Percentiles rank a stretch among this genome's conserved stretches.
Evolutionary conservation across 1,140 invertebrate species (phyloP).

Genomic region (Zaprionus gabonicus): DNA sequence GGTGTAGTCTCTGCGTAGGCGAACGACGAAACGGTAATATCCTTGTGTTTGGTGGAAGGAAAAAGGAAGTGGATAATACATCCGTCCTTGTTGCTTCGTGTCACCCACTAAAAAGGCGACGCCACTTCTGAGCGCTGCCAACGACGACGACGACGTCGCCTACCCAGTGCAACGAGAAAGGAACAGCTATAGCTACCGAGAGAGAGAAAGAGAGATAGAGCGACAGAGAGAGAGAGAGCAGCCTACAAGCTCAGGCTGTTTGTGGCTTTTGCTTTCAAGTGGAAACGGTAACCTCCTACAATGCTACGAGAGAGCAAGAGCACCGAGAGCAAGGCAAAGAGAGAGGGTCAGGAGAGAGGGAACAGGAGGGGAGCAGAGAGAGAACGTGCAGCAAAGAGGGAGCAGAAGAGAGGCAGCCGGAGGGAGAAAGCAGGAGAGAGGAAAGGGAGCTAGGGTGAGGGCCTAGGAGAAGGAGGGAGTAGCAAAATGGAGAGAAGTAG

Average conservation of each 20-base stretch:
- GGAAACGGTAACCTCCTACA: constrained; percentile 78
- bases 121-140: constrained; percentile 68
- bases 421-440: background rate
- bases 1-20: constrained; percentile 48
- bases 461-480: too few species aligned
- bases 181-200: constrained; percentile 27
- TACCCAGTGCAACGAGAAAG: constrained; percentile 36
- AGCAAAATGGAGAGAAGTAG: too few species aligned
- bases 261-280: constrained; percentile 56
- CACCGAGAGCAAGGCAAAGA: background rate
- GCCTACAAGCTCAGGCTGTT: constrained; percentile 20
- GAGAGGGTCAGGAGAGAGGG: background rate
- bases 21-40: constrained; percentile 85
- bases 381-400: too few species aligned
- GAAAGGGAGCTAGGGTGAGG: too few species aligned
- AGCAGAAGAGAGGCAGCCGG: too few species aligned
- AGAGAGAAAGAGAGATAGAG: constrained; percentile 18
- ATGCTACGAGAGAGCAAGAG: constrained; percentile 3
- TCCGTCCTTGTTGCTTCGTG: constrained; percentile 85
- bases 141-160: constrained; percentile 27
- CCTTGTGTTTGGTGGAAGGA: constrained; percentile 85
- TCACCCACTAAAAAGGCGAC: constrained; percentile 84
- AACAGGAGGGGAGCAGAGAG: too few species aligned
- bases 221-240: constrained; percentile 21
- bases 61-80: constrained; percentile 85